These are phyloP conservation scores for Mythimna lalbum DNA, from an alignment of 2,888 invertebrate genomes.

Conservation along the genomic window DNA sequence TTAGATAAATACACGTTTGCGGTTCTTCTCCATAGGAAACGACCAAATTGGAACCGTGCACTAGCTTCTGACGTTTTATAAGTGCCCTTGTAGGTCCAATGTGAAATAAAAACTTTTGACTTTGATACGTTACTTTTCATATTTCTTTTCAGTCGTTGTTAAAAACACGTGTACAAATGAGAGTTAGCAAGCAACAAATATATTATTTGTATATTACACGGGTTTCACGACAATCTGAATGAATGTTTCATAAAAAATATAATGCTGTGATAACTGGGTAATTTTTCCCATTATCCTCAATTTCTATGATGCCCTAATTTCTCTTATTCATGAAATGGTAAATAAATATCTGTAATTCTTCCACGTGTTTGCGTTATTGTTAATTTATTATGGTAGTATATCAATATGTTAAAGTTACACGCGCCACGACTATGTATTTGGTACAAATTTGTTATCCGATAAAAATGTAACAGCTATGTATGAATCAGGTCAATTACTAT, in stretches of 20 bases:
- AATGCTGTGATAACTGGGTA: slow-evolving; percentile 30
- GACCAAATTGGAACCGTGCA: too few relatives aligned
- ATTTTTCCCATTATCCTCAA: slow-evolving; percentile 43
- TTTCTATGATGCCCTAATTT: slow-evolving; percentile 46
- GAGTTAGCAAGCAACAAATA: background rate
- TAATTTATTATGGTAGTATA: slow-evolving; percentile 34
- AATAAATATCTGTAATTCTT: slow-evolving; percentile 35
- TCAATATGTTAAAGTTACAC: slow-evolving; percentile 24
- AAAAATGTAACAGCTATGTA: background rate
- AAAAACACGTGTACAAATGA: slow-evolving; percentile 19
- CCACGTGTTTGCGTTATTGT: slow-evolving; percentile 38
- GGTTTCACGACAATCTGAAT: slow-evolving; percentile 17
- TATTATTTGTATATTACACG: slow-evolving; percentile 21
- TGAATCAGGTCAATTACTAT: slow-evolving; percentile 14
- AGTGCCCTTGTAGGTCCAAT: too few relatives aligned
- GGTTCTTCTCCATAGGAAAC: too few relatives aligned
- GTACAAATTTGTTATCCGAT: slow-evolving; percentile 17
- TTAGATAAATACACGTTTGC: too few relatives aligned
- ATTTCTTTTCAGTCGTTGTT: background rate
- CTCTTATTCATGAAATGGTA: slow-evolving; percentile 39
- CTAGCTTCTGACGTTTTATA: too few relatives aligned
- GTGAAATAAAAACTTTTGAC: too few relatives aligned
- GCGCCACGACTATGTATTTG: slow-evolving; percentile 38
- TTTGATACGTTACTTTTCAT: background rate
- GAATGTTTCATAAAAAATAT: slow-evolving; percentile 19